phyloP scores from a whole-genome alignment of 2,888 invertebrate genomes.

The Thumatha senex region DNA sequence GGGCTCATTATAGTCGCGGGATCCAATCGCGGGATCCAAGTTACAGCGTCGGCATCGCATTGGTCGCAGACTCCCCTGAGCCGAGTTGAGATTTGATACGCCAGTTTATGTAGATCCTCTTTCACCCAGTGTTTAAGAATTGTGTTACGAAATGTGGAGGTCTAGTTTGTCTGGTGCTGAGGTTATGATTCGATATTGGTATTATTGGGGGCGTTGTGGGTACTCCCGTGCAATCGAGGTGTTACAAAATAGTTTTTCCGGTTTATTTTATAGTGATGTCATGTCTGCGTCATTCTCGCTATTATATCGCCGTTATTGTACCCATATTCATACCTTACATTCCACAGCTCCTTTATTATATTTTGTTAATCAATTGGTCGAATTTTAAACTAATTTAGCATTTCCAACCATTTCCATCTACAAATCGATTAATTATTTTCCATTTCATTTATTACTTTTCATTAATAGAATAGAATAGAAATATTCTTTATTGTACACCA shows the following conservation, averaged over 20 bases:
- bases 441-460: too few species aligned
- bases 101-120: conserved; percentile 43
- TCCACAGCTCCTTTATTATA: too few species aligned
- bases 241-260: conserved; percentile 68
- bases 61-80: conserved; percentile 64
- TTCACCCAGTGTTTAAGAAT: not conserved
- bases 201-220: conserved; percentile 62
- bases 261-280: conserved; percentile 52
- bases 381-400: too few species aligned
- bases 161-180: conserved; percentile 22
- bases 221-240: conserved; percentile 57
- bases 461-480: too few species aligned
- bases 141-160: not conserved
- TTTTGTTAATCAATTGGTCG: too few species aligned
- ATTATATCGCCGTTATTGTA: conserved; percentile 13
- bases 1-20: conserved; percentile 61
- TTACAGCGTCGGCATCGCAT: conserved; percentile 54
- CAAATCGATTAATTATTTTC: too few species aligned
- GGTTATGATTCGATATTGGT: conserved; percentile 67
- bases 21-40: conserved; percentile 60
- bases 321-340: not conserved
- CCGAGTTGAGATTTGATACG: conserved; percentile 47
- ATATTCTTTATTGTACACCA: too few species aligned
- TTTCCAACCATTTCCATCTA: too few species aligned
- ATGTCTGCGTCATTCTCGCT: conserved; percentile 31